These are phyloP conservation scores for Microcebus lehilahytsara DNA, from an alignment of 2,113 vertebrate genomes.

Conservation along the genomic window DNA sequence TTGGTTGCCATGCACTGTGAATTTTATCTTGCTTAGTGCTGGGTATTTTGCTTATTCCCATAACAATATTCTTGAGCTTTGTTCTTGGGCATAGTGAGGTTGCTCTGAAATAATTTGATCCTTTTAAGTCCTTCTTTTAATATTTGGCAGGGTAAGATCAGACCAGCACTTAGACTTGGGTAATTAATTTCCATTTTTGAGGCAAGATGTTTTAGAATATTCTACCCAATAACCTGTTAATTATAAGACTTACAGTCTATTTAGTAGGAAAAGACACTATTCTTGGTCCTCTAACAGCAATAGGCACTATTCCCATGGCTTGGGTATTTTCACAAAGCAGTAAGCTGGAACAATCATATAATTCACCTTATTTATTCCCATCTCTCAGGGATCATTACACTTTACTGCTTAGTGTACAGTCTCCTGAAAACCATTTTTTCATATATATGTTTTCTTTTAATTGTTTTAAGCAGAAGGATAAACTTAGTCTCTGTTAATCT, in stretches of 20 bases:
- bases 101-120: not conserved
- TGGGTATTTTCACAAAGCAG: not conserved
- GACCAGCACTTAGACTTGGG: not conserved
- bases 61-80: not conserved
- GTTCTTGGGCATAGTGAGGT: not conserved
- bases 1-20: not conserved
- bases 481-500: too few species aligned
- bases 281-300: not conserved
- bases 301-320: not conserved
- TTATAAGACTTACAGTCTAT: not conserved
- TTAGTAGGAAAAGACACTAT: not conserved
- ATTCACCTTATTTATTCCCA: too few species aligned
- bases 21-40: not conserved
- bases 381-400: too few species aligned
- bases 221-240: not conserved
- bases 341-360: too few species aligned
- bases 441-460: too few species aligned
- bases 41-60: not conserved
- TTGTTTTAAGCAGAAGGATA: too few species aligned
- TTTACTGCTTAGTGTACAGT: too few species aligned
- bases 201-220: not conserved
- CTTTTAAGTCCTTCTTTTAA: not conserved
- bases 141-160: not conserved
- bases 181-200: not conserved
- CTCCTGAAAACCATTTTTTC: too few species aligned